phyloP scores from a whole-genome alignment of 2,888 invertebrate genomes.

The Eupeodes luniger region DNA sequence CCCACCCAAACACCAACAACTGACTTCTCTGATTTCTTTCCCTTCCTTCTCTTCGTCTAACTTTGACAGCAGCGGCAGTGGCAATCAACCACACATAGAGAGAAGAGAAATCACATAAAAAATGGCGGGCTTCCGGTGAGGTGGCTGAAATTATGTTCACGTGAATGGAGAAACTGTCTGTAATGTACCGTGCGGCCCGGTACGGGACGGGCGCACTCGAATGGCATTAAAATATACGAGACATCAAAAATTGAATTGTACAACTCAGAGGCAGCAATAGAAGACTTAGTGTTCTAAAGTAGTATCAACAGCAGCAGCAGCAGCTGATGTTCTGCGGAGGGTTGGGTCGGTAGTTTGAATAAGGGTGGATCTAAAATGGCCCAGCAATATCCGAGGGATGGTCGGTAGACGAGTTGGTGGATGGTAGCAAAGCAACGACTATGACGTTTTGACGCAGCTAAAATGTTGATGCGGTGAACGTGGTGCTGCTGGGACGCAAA shows the following conservation, averaged over 20 bases:
- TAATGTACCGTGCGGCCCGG: slow-evolving; percentile 46
- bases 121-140: slow-evolving; percentile 59
- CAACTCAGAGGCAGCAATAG: slow-evolving; percentile 29
- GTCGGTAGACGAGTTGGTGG: not conserved
- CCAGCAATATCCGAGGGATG: slow-evolving; percentile 7
- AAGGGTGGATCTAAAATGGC: slow-evolving; percentile 48
- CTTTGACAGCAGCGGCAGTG: not conserved
- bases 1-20: not conserved
- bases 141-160: slow-evolving; percentile 67
- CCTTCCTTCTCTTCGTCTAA: slow-evolving; percentile 20
- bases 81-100: slow-evolving; percentile 67
- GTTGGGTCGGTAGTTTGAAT: not conserved
- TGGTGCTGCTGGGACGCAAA: slow-evolving; percentile 10
- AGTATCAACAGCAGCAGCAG: slow-evolving; percentile 30
- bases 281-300: slow-evolving; percentile 38
- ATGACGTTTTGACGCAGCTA: slow-evolving; percentile 57
- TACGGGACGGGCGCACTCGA: slow-evolving; percentile 31
- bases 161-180: slow-evolving; percentile 57
- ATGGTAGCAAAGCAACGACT: slow-evolving; percentile 1
- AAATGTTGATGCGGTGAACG: slow-evolving; percentile 7
- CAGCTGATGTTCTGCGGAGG: slow-evolving; percentile 42
- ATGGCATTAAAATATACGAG: slow-evolving; percentile 75
- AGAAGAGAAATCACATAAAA: slow-evolving; percentile 24
- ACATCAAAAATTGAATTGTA: slow-evolving; percentile 74
- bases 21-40: slow-evolving; percentile 48